Evolutionary conservation across 2,888 invertebrate genomes (phyloP), one percentile per base, ranked within the genome.

Genomic region (Resseliella maxima): DNA sequence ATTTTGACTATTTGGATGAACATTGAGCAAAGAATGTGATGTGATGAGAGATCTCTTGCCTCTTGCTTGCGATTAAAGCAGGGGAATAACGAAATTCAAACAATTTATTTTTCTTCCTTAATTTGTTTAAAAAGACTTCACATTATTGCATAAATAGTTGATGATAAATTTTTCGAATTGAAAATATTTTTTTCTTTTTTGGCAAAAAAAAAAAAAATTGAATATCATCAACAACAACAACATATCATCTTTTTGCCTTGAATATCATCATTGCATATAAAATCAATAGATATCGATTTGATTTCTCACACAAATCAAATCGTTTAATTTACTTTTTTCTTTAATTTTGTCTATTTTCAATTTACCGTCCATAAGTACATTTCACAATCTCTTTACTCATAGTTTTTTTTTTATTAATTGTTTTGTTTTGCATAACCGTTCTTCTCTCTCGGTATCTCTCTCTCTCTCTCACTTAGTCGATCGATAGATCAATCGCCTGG

Each of bases 351-450:
- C 72, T 31, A 72, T 31, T 72, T 72, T 72, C 72, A 72, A 72
- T 72, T 72, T 72, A n/a, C 27, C 72, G 12, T 72, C 59, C 72
- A 72, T 72, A 35, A 72, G 31, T 31, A 72, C 72, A 72, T 72
- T 72, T 72, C 72, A 72, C 72, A 72, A 72, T 72, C 72, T 72
- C 72, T 72, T 12, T 15, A 31, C 6, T 2, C 3, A 31, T 31
- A 8, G 46, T 24, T 24, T 59, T 59, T 59, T 59, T 59, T 10
- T 59, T 59, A 24, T 59, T 59, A 31, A 31, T 35, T 72, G 18
- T 72, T 31, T 15, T 72, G 31, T 31, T 31, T 72, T 31, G 31
- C 31, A 12, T 72, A 12, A 5, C 6, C 31, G 31, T 12, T 5
- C n/a, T 21, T 72, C 31, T 72, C 31, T 27, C 12, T 24, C 24